A percentile compares a stretch with the other conserved stretches of the same genome.
Conservation (phyloP, 2,888 invertebrate genomes). For the Ferdinandea cuprea region DNA sequence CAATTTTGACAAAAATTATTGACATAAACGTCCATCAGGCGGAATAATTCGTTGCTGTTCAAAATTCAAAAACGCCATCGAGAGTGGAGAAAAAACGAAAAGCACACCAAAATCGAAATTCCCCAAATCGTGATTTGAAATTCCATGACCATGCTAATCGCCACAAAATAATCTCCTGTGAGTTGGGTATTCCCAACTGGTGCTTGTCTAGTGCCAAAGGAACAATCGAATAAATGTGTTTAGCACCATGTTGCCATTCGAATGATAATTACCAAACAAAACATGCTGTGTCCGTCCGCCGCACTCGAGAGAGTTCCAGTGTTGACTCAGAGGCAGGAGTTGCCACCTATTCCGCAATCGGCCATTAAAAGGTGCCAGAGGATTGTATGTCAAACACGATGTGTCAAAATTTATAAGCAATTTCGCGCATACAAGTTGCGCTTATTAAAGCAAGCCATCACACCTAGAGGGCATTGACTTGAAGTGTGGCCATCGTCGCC, state of each 20-base stretch:
- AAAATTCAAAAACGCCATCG: constrained; percentile 39
- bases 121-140: constrained; percentile 59
- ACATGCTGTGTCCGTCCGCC: constrained; percentile 35
- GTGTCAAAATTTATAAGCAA: constrained; percentile 58
- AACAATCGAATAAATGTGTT: constrained; percentile 67
- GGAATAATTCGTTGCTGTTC: constrained; percentile 34
- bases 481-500: background rate
- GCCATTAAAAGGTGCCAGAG: constrained; percentile 12
- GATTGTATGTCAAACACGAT: constrained; percentile 59
- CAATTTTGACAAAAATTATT: constrained; percentile 51
- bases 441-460: constrained; percentile 34
- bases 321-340: constrained; percentile 24
- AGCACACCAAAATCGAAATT: constrained; percentile 21
- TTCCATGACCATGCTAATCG: constrained; percentile 67
- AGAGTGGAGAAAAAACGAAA: background rate
- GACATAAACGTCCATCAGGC: constrained; percentile 42
- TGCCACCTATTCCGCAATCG: constrained; percentile 14
- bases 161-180: constrained; percentile 49
- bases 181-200: constrained; percentile 70
- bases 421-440: constrained; percentile 55
- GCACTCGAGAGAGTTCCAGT: constrained; percentile 9
- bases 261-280: constrained; percentile 65
- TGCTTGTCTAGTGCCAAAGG: constrained; percentile 74
- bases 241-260: constrained; percentile 68
- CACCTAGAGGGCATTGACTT: constrained; percentile 56